Base-by-base conservation (phyloP, 2,888 invertebrate genomes). In the Oscheius onirici region DNA sequence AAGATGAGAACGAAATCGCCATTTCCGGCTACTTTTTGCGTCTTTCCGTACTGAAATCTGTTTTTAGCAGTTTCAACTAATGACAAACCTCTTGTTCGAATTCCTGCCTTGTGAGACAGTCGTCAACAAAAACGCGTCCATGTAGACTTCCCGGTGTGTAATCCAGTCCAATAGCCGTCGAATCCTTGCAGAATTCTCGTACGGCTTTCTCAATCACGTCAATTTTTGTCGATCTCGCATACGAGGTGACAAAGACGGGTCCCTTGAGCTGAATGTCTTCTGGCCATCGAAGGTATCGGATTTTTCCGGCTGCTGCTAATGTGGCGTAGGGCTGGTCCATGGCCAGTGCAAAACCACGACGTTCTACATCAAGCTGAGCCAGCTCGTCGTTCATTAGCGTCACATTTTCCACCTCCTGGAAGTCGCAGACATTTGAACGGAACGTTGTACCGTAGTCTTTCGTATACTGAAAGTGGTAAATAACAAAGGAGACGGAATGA, bases 1-100 rank as follows among this genome's bases (percentile, higher is more conserved):
- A 84, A 80, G 13, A 70, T 69, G 22, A 84, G 69, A 0, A 84
- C 82, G 66, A 76, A 84, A 11, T 74, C 67, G 26, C 77, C 82
- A 44, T 41, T 67, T 11, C 75, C 79, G 0, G 74, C 66, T 5
- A 76, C 54, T 28, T 52, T 63, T 6, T 65, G 63, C 5, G 51
- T 68, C 6, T 41, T 20, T 17, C 52, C 69, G 40, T 51, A 46
- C 78, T 78, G 65, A 58, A 71, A 46, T 17, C 46, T 46, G 15
- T 46, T 13, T 46, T 41, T 60, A 8, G 13, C 11, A 60, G 13
- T 15, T 44, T 20, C 43, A 26, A 34, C 34, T n/a, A 51, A 28
- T 1, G 17, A 52, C 69, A 44, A 15, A 78, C 73, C 57, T 79
- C 76, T 20, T 80, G 78, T 44, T 60, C 54, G 61, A 75, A 82